These are phyloP conservation scores for Taeniopygia guttata DNA, from an alignment of 2,797 vertebrate species.

Conservation along the genomic window DNA sequence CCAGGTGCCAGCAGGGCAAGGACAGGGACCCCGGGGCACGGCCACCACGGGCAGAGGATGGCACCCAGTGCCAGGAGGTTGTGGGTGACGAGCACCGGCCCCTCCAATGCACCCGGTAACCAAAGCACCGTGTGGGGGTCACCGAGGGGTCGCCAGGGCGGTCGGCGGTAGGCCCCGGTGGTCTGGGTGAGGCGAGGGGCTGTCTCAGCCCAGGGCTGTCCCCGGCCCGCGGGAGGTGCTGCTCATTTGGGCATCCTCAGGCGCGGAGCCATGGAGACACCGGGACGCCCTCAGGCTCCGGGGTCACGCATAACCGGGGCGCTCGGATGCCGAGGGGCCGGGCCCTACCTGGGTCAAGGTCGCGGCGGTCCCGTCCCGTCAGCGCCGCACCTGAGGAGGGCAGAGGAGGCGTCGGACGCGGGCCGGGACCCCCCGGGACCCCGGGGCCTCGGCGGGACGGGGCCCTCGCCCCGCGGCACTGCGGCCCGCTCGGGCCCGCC, in stretches of 20 bases:
- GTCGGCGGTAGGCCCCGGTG: no score
- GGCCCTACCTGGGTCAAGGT: slow-evolving; percentile 31
- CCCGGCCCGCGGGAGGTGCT: neutral
- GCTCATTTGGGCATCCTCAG: neutral
- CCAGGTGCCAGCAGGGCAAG: neutral
- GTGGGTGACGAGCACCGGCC: neutral
- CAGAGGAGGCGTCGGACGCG: neutral
- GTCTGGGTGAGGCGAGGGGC: neutral
- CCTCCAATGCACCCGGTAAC: neutral
- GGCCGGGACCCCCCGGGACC: neutral
- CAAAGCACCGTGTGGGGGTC: neutral
- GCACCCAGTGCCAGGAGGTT: neutral
- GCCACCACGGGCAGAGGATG: neutral
- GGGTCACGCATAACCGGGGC: neutral
- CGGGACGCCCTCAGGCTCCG: neutral
- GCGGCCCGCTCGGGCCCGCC: neutral
- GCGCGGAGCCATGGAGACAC: neutral
- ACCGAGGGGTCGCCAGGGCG: neutral
- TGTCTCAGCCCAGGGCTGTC: neutral
- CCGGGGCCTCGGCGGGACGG: neutral
- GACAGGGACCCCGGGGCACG: neutral
- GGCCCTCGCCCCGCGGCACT: neutral
- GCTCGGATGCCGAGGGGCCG: neutral
- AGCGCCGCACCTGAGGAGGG: neutral
- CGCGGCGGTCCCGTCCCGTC: neutral